Evolutionary conservation across 2,888 invertebrate genomes (phyloP).

Genomic region (Drosophila mettleri): DNA sequence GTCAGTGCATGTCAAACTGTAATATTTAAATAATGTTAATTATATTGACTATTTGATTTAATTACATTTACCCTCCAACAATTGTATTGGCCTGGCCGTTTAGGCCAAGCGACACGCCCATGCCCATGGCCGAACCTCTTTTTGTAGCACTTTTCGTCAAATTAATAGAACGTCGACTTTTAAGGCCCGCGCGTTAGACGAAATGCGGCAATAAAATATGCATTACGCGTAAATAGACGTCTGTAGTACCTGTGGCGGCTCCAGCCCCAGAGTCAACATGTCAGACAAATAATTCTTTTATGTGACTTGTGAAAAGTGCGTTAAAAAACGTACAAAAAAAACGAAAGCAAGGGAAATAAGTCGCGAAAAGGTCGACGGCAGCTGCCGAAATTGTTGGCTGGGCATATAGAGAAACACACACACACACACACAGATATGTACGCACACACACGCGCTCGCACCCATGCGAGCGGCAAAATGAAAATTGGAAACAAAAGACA

Average conservation of each 20-base stretch:
- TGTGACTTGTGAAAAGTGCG: slow-evolving; percentile 66
- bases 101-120: slow-evolving; percentile 14
- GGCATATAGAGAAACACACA: slow-evolving; percentile 39
- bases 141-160: slow-evolving; percentile 30
- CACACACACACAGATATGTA: background rate
- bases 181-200: slow-evolving; percentile 24
- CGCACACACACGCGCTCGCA: background rate
- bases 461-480: slow-evolving; percentile 43
- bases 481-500: slow-evolving; percentile 70
- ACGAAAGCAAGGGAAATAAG: slow-evolving; percentile 11
- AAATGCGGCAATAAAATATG: slow-evolving; percentile 73
- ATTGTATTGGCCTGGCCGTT: slow-evolving; percentile 50
- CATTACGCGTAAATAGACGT: slow-evolving; percentile 64
- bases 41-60: slow-evolving; percentile 48
- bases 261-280: slow-evolving; percentile 56
- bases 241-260: slow-evolving; percentile 32
- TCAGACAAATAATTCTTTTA: slow-evolving; percentile 71
- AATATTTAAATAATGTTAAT: slow-evolving; percentile 41
- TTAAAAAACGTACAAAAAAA: slow-evolving; percentile 11
- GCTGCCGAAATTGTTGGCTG: slow-evolving; percentile 39
- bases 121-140: slow-evolving; percentile 1
- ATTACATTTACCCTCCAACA: slow-evolving; percentile 45
- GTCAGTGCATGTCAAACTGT: slow-evolving; percentile 42
- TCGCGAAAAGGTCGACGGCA: slow-evolving; percentile 25
- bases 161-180: slow-evolving; percentile 57